Evolutionary conservation across 2,113 vertebrate genomes (phyloP).

Genomic region (Alexandromys fortis): DNA sequence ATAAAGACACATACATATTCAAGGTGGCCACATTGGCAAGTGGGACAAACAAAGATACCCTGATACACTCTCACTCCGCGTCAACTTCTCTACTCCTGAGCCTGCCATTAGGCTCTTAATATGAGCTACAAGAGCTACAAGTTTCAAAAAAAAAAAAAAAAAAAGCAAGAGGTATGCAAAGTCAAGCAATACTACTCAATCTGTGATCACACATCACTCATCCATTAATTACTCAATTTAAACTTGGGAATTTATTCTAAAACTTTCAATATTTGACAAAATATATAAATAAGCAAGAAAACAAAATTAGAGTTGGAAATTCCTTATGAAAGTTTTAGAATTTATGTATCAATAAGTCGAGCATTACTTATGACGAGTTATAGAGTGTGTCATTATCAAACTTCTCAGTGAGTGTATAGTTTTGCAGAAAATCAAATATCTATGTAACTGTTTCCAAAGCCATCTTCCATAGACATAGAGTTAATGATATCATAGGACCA

Average conservation of each 20-base stretch:
- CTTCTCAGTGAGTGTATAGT: neutral
- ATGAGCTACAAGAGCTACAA: neutral
- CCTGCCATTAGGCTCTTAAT: too few species aligned
- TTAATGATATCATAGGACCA: neutral
- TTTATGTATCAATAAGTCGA: too few species aligned
- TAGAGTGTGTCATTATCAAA: neutral
- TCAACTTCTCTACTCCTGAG: fast-evolving
- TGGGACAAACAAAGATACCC: neutral
- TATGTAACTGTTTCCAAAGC: neutral
- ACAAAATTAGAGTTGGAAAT: neutral
- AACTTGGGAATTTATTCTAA: neutral
- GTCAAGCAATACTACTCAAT: too few species aligned
- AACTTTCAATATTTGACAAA: neutral
- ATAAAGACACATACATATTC: neutral
- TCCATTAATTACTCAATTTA: neutral
- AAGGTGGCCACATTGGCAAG: too few species aligned
- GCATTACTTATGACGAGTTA: neutral
- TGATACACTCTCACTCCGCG: neutral
- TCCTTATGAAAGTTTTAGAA: neutral
- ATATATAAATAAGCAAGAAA: neutral
- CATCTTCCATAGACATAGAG: neutral
- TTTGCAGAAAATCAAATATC: neutral
- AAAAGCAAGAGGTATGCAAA: neutral
- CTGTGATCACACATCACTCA: neutral
- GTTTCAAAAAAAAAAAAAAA: neutral